A percentile compares a stretch with the other conserved stretches of the same genome.
phyloP scores from a whole-genome alignment of 2,888 invertebrate genomes.

The Nasonia oneida region DNA sequence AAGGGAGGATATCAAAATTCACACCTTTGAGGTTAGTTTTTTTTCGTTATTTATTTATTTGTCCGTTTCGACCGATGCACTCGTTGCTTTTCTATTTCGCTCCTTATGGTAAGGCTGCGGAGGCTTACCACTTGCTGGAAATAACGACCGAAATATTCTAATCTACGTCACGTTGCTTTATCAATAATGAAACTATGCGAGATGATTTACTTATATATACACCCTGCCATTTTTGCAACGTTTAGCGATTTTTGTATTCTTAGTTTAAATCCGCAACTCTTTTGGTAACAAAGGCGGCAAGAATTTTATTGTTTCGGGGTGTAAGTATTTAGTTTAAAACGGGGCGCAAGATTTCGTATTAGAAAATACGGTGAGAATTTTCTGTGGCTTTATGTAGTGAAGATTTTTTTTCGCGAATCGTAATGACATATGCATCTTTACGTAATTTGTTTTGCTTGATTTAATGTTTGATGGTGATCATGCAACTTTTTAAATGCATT shows the following conservation, averaged over 20 bases:
- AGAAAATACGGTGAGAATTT: neutral
- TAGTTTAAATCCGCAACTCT: neutral
- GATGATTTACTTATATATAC: conserved; percentile 17
- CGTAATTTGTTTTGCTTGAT: conserved; percentile 59
- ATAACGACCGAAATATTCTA: neutral
- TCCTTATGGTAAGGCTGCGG: neutral
- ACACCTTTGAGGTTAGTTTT: conserved; percentile 74
- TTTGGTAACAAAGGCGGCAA: neutral
- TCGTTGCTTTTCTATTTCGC: neutral
- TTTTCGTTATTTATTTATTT: conserved; percentile 27
- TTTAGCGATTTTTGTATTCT: conserved; percentile 45
- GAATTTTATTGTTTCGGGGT: conserved; percentile 13
- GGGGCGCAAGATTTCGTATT: neutral
- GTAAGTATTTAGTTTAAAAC: neutral
- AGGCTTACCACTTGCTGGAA: neutral
- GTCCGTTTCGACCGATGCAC: neutral
- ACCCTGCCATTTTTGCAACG: conserved; percentile 42
- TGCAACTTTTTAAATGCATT: conserved; percentile 12
- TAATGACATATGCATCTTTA: conserved; percentile 58
- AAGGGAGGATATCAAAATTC: conserved; percentile 65
- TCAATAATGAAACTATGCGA: conserved; percentile 42
- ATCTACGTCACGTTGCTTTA: conserved; percentile 31
- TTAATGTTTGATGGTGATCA: neutral
- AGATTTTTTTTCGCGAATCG: conserved; percentile 26
- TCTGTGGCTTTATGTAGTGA: neutral